phyloP scores from a whole-genome alignment of 2,797 vertebrate genomes.

The Arrhamphus sclerolepis region DNA sequence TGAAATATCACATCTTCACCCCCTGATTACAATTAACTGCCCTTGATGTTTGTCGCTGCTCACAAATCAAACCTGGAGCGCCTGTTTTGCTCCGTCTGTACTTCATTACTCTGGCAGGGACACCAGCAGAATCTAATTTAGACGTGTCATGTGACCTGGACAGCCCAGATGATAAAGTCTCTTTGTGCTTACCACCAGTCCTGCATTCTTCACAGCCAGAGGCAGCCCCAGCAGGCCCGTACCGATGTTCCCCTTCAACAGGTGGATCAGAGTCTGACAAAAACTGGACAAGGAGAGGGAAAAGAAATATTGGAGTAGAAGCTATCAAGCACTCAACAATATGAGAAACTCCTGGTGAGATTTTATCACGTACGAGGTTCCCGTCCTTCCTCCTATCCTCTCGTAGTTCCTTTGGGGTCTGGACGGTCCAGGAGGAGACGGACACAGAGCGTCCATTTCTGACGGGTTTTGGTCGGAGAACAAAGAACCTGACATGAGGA shows the following conservation, averaged over 20 bases:
- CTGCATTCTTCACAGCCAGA: constrained; percentile 94
- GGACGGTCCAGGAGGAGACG: constrained; percentile 67
- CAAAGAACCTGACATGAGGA: constrained; percentile 54
- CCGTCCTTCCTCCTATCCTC: constrained; percentile 73
- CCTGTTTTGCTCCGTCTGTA: not conserved
- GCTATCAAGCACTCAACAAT: no score
- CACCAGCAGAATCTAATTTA: constrained; percentile 9
- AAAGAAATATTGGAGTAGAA: not conserved
- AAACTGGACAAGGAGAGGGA: constrained; percentile 74
- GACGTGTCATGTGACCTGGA: not conserved
- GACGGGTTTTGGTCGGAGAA: constrained; percentile 69
- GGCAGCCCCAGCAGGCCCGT: constrained; percentile 95
- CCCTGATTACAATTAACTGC: not conserved
- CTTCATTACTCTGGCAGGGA: not conserved
- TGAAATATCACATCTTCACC: no score
- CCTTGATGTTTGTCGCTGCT: not conserved
- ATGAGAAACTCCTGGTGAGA: not conserved
- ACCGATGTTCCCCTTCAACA: constrained; percentile 95
- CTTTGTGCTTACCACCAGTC: constrained; percentile 85
- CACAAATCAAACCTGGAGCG: not conserved
- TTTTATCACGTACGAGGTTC: constrained; percentile 78
- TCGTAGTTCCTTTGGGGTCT: constrained; percentile 77
- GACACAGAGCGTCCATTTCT: constrained; percentile 73
- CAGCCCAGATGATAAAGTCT: not conserved
- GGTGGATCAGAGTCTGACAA: constrained; percentile 93